Base-by-base conservation (phyloP, 1,140 invertebrate species). In the Agrypnia vestita region DNA sequence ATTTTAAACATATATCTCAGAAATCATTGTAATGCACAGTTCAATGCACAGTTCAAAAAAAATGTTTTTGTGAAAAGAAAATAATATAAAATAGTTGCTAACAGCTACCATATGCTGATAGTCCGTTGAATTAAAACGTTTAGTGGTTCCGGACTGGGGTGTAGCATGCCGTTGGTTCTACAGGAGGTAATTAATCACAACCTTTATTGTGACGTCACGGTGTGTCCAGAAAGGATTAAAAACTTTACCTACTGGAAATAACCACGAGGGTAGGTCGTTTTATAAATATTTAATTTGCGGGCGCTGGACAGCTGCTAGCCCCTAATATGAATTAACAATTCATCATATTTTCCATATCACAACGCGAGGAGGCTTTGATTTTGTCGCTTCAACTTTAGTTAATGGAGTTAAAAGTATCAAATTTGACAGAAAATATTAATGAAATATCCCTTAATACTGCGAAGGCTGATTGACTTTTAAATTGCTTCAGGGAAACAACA, bases 121-220 rank as follows among this genome's bases (percentile, higher is more conserved):
- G 25, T 6, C 6, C 25, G 1, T 35, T 35, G 1, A 35, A 35
- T 35, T 35, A 6, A 35, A 3, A 3, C 25, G 25, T 35, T 35
- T 35, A 35, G 25, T 35, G 25, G 25, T 1, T 6, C 25, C 6
- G 25, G 1, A 35, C 25, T 35, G 25, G 6, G n/a, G 8, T 51
- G 3, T 51, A 64, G 25, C 1, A 25, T 6, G 35, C 64, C 64
- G 4, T 15, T 17, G 64, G n/a, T 69, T 73, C 17, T 53, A n/a
- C 69, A 35, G 1, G 6, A 35, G 56, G 46, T 62, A 56, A 76
- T 76, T 76, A 76, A 76, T 76, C 56, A 76, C 56, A 6, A 12
- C 59, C 74, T 49, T 76, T 76, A 51, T 76, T 76, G 15, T 62
- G 59, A 64, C 46, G 74, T 62, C 56, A 76, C 74, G 56, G 62